Conservation (phyloP, 2,113 vertebrate species). For the Plecturocebus donacophilus region DNA sequence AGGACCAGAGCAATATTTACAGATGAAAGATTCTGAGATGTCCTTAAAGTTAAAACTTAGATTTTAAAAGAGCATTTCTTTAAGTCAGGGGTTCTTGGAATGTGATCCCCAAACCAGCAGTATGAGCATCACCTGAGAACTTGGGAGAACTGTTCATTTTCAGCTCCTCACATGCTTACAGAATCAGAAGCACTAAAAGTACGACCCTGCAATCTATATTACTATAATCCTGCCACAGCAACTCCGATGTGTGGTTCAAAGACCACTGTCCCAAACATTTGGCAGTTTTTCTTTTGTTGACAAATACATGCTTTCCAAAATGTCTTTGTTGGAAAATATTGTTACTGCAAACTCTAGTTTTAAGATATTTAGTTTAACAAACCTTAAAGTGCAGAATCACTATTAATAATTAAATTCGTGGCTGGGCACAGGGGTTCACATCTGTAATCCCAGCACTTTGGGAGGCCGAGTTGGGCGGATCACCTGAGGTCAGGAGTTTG, state of each 20-base stretch:
- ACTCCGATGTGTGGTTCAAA: not conserved
- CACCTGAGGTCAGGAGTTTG: no score
- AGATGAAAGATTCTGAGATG: not conserved
- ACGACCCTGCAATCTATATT: not conserved
- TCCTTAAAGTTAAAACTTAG: not conserved
- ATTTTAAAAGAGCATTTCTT: not conserved
- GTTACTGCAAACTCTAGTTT: not conserved
- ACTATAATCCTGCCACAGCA: not conserved
- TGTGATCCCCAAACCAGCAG: not conserved
- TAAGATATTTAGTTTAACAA: not conserved
- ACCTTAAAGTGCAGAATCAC: not conserved
- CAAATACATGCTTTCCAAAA: not conserved
- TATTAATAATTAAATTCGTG: not conserved
- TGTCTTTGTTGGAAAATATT: not conserved
- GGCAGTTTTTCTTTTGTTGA: not conserved
- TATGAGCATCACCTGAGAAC: not conserved
- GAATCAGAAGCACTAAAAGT: not conserved
- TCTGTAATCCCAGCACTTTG: no score
- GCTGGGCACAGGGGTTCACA: no score
- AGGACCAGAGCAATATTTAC: not conserved
- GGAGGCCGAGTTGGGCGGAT: no score
- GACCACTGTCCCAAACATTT: not conserved
- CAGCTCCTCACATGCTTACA: not conserved
- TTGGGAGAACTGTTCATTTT: not conserved
- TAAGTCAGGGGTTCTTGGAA: not conserved